Conservation (phyloP, 2,888 invertebrate species). For the Melipona beecheii region DNA sequence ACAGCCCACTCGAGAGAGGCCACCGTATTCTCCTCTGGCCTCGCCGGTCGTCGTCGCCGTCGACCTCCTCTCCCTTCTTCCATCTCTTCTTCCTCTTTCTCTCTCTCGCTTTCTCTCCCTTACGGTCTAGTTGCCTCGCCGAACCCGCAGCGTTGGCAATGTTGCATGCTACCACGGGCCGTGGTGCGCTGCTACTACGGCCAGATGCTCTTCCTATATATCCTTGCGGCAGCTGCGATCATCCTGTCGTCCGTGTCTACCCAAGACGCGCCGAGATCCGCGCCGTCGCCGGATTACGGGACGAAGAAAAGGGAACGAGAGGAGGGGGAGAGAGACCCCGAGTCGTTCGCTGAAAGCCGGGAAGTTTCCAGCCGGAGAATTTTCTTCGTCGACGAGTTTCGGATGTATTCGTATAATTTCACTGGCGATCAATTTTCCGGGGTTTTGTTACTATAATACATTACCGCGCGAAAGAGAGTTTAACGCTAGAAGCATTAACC, state of each 20-base stretch:
- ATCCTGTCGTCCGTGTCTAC: conserved; percentile 63
- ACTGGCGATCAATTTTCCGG: no score
- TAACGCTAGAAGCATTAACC: no score
- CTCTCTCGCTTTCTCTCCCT: background rate
- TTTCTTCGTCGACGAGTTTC: no score
- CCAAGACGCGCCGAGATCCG: conserved; percentile 13
- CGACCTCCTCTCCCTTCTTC: conserved; percentile 12
- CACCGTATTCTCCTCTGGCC: conserved; percentile 48
- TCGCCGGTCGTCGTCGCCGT: background rate
- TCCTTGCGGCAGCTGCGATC: conserved; percentile 72
- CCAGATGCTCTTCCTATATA: conserved; percentile 67
- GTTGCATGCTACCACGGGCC: conserved; percentile 47
- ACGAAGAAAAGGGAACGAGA: conserved; percentile 13
- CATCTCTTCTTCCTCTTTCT: background rate
- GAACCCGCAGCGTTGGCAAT: conserved; percentile 58
- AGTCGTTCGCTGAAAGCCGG: no score
- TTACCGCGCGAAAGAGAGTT: no score
- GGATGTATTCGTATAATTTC: no score
- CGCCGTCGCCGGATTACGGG: conserved; percentile 32
- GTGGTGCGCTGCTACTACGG: conserved; percentile 31
- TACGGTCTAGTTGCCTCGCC: background rate
- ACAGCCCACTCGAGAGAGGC: conserved; percentile 77
- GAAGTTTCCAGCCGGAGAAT: no score
- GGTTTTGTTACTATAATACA: no score
- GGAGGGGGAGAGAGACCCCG: no score